Evolutionary conservation across 1,140 invertebrate species (phyloP).

Genomic region (Archivesica marissinica): DNA sequence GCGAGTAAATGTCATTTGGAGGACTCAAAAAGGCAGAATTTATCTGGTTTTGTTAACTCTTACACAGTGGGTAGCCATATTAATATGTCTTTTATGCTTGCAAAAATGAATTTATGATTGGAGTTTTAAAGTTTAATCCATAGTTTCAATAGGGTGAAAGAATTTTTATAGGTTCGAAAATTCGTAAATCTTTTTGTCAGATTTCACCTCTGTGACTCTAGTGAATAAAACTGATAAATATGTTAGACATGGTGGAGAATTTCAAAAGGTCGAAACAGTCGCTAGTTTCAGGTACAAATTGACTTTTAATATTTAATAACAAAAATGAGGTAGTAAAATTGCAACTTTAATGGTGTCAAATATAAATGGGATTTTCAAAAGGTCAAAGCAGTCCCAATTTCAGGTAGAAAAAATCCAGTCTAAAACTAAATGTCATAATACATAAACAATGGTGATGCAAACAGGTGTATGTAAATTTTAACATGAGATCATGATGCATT

Average conservation of each 20-base stretch:
- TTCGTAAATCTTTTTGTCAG: constrained; percentile 55
- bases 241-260: constrained; percentile 8
- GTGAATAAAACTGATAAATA: constrained; percentile 43
- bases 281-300: constrained; percentile 7
- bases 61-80: constrained; percentile 36
- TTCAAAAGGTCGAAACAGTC: constrained; percentile 19
- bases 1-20: constrained; percentile 37
- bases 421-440: no score
- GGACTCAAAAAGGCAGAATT: constrained; percentile 34
- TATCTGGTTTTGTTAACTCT: constrained; percentile 49
- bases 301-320: no score
- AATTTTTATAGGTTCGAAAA: constrained; percentile 59
- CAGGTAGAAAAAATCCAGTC: no score
- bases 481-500: no score
- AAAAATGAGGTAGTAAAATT: no score
- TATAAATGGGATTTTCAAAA: no score
- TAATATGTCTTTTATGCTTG: constrained; percentile 34
- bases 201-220: constrained; percentile 43
- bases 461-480: no score
- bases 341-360: no score
- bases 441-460: no score
- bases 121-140: constrained; percentile 37
- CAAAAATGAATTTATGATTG: constrained; percentile 61
- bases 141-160: constrained; percentile 46
- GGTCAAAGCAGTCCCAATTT: no score